Evolutionary conservation across 2,888 invertebrate species (phyloP).

Genomic region (Drosophila lacicola): DNA sequence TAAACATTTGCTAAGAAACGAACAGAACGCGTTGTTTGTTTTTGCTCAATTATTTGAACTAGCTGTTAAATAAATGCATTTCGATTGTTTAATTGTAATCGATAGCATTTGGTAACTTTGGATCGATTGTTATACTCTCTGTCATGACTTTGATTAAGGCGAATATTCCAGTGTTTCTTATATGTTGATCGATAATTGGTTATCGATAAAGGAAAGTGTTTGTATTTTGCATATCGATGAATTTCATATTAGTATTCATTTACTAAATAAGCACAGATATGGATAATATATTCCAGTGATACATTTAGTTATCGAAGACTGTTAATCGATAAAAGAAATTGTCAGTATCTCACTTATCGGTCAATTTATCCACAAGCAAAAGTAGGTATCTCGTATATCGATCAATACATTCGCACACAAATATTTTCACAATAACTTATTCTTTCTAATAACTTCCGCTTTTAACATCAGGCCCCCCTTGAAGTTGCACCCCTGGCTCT

Average conservation of each 20-base stretch:
- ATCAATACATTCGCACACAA: neutral
- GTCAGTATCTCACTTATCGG: neutral
- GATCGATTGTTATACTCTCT: no score
- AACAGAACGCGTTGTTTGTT: neutral
- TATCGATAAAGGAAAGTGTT: neutral
- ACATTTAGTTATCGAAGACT: neutral
- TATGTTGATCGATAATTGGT: neutral
- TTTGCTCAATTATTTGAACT: neutral
- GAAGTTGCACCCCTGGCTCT: slow-evolving; percentile 22
- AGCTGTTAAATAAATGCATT: no score
- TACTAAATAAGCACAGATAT: no score
- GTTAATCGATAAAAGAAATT: neutral
- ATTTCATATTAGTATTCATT: no score
- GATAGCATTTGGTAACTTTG: no score
- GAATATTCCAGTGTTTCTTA: neutral
- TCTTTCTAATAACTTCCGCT: slow-evolving; percentile 22
- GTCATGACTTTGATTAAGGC: no score
- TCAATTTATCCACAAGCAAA: neutral
- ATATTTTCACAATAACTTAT: slow-evolving; percentile 22
- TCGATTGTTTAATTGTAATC: no score
- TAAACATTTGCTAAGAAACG: neutral
- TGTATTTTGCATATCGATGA: no score
- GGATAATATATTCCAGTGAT: no score
- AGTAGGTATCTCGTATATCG: no score
- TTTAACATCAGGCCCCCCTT: slow-evolving; percentile 17